Conservation (phyloP, 2,888 invertebrate genomes). For the Cephus pulcher region DNA sequence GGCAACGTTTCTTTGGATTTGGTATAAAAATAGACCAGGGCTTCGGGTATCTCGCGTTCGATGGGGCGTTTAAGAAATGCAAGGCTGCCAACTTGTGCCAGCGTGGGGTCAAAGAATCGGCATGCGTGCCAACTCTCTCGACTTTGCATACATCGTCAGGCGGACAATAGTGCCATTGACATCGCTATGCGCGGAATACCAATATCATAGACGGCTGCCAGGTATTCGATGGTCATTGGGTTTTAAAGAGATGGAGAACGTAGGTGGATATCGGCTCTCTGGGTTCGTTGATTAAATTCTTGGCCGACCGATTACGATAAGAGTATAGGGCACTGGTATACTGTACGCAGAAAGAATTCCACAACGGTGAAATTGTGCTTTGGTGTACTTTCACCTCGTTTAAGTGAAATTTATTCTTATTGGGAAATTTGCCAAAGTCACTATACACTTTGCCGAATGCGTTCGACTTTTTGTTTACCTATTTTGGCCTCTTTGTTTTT, state of each 20-base stretch:
- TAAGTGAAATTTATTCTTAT: not conserved
- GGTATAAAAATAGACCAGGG: not conserved
- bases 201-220: slow-evolving; percentile 20
- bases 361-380: not conserved
- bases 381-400: not conserved
- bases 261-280: not conserved
- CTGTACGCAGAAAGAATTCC: not conserved
- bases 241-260: slow-evolving; percentile 18
- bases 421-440: not conserved
- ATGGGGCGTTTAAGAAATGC: slow-evolving; percentile 15
- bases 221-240: slow-evolving; percentile 27
- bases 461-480: not conserved
- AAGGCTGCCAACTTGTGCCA: not conserved
- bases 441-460: not conserved
- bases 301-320: not conserved
- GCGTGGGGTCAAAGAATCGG: slow-evolving; percentile 33
- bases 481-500: not conserved
- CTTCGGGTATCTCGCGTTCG: not conserved
- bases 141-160: slow-evolving; percentile 21
- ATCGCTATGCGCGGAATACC: slow-evolving; percentile 26
- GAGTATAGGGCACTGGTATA: not conserved
- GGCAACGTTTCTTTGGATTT: not conserved
- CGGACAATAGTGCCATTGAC: slow-evolving; percentile 12
- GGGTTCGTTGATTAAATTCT: not conserved
- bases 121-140: slow-evolving; percentile 32